Percentiles rank a stretch among this genome's conserved stretches.
phyloP scores from a whole-genome alignment of 2,113 vertebrate genomes.

The Carassius carassius region DNA sequence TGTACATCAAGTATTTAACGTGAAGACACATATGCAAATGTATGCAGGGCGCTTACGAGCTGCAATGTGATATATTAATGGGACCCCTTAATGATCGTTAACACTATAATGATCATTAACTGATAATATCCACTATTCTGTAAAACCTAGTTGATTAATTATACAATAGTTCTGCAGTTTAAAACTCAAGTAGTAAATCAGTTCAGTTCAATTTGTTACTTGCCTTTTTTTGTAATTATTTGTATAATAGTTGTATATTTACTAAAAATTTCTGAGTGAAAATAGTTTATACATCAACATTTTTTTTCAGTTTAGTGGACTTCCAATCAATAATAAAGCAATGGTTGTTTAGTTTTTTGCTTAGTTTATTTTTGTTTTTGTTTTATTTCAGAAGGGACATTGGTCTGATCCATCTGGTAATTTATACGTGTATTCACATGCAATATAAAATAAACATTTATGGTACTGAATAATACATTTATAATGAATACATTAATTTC shows the following conservation, averaged over 20 bases:
- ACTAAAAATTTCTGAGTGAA: neutral
- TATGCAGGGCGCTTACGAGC: neutral
- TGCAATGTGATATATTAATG: conserved; percentile 21
- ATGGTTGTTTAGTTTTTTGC: neutral
- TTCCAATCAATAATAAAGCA: neutral
- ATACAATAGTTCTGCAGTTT: neutral
- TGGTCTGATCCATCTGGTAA: neutral
- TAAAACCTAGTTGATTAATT: neutral
- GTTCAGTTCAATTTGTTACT: neutral
- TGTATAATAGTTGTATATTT: neutral
- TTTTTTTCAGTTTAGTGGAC: neutral
- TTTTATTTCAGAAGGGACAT: neutral
- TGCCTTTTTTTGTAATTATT: neutral
- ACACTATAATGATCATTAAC: neutral
- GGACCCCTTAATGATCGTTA: conserved; percentile 1
- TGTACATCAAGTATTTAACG: neutral
- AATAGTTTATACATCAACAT: neutral
- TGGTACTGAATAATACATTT: neutral
- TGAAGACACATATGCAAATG: neutral
- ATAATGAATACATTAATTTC: neutral
- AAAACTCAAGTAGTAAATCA: neutral
- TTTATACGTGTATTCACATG: neutral
- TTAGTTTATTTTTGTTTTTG: neutral
- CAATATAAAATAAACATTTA: neutral
- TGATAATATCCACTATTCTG: neutral